A percentile compares a stretch with the other conserved stretches of the same genome.
Evolutionary conservation across 2,888 invertebrate species (phyloP).

Genomic region (Tineola bisselliella): DNA sequence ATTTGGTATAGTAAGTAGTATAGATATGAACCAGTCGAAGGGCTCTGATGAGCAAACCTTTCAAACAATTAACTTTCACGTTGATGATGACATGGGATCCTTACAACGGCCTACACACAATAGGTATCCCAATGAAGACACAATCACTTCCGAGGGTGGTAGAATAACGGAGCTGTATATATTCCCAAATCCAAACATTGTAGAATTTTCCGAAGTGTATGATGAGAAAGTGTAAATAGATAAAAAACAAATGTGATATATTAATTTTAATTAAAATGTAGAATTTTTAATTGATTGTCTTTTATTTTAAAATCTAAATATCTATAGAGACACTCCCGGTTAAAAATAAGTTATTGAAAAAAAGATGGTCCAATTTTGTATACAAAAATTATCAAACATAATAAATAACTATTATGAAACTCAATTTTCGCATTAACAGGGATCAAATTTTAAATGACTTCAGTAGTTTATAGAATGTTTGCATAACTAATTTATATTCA

Average conservation of each 20-base stretch:
- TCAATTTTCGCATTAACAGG: too few relatives aligned
- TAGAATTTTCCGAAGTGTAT: constrained; percentile 56
- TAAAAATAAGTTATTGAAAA: too few relatives aligned
- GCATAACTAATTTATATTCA: too few relatives aligned
- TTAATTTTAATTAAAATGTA: neutral
- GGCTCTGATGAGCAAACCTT: neutral
- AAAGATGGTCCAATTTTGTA: too few relatives aligned
- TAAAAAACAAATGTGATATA: neutral
- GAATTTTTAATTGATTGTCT: neutral
- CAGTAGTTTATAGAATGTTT: too few relatives aligned
- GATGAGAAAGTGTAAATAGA: constrained; percentile 48
- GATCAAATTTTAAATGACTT: too few relatives aligned
- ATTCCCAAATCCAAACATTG: constrained; percentile 56
- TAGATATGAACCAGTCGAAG: neutral
- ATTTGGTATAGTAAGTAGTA: constrained; percentile 21
- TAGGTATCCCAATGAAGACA: constrained; percentile 24
- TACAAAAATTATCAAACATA: too few relatives aligned
- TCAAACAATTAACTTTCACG: neutral
- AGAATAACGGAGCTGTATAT: constrained; percentile 56
- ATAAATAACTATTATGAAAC: too few relatives aligned
- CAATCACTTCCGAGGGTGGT: constrained; percentile 41
- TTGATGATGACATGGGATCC: neutral
- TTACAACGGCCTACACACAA: constrained; percentile 19
- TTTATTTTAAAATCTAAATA: neutral
- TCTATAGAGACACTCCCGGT: too few relatives aligned